Evolutionary conservation across 2,888 invertebrate species (phyloP), one percentile per base, ranked within the genome.

Genomic region (Cephus rjabovi): DNA sequence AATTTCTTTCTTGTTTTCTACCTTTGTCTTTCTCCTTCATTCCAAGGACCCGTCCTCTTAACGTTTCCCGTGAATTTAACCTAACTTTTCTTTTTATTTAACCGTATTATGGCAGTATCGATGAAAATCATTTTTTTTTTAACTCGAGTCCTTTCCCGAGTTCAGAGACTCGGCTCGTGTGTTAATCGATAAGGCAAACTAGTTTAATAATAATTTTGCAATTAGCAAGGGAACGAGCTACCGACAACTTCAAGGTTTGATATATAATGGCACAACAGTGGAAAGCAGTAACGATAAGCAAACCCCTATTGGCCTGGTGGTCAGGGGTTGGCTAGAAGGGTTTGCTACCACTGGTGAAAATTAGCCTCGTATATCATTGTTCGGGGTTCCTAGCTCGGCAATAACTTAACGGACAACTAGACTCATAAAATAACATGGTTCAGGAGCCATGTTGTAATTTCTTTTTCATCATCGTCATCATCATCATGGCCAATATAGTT

Each of bases 341-440:
- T 56, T 56, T 56, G 56, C 56, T 56, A 56, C 56, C 12, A 75
- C 75, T 77, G 83, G 84, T 83, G 87, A 87, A 87, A 88, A 88
- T 87, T 88, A 87, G 85, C 84, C 86, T 86, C 87, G 83, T 87
- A 87, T 82, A 87, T 88, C 87, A 88, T 87, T 83, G 80, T 79
- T 80, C 81, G 79, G 79, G 83, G 85, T 86, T 81, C 87, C 81
- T 82, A 85, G 87, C 86, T 87, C 87, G 84, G 83, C 84, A 83
- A 86, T 84, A 87, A 87, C 87, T 87, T 87, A 86, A 83, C 86
- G 82, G 86, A 84, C 31, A 83, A 81, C 85, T 84, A 83, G 79
- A 81, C 83, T 84, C 83, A 82, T 84, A 83, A 86, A 87, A 86
- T 86, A 86, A 84, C 80, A 81, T 77, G 81, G 81, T 78, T 77